phyloP scores from a whole-genome alignment of 2,888 invertebrate species.

The Conistra vaccinii region DNA sequence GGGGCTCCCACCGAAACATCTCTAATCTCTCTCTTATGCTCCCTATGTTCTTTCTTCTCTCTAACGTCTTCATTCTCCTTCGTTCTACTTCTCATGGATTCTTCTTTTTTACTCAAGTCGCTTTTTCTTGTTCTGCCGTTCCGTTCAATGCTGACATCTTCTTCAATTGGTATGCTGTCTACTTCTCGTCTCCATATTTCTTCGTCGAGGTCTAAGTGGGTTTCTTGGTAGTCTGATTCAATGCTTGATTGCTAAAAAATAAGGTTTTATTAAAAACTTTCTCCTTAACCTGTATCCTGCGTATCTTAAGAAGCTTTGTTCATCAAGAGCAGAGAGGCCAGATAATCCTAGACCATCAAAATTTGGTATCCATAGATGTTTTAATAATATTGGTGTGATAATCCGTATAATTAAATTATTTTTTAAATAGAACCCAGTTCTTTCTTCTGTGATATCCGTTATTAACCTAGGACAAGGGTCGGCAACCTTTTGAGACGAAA shows the following conservation, averaged over 20 bases:
- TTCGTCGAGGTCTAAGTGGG: conserved; percentile 82
- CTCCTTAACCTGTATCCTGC: background rate
- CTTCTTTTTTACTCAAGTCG: conserved; percentile 83
- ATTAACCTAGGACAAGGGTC: no score
- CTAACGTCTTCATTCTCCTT: conserved; percentile 73
- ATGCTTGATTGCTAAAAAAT: conserved; percentile 83
- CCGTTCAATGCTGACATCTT: conserved; percentile 81
- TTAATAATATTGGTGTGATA: background rate
- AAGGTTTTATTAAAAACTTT: background rate
- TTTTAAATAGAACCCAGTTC: background rate
- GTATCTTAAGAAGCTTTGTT: background rate
- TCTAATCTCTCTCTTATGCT: conserved; percentile 75
- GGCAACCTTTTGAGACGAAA: no score
- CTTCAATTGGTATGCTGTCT: conserved; percentile 74
- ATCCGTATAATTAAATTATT: background rate
- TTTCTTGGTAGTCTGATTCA: conserved; percentile 86
- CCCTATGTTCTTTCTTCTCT: conserved; percentile 71
- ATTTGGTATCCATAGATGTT: background rate
- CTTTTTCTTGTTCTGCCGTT: conserved; percentile 82
- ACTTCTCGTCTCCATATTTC: conserved; percentile 83
- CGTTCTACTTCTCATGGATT: conserved; percentile 79
- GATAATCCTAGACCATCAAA: background rate
- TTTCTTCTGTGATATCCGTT: background rate
- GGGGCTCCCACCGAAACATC: conserved; percentile 87
- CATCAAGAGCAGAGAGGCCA: background rate